Evolutionary conservation across 2,113 vertebrate genomes (phyloP), one percentile per base, ranked within the genome.

Genomic region (Tyto alba): DNA sequence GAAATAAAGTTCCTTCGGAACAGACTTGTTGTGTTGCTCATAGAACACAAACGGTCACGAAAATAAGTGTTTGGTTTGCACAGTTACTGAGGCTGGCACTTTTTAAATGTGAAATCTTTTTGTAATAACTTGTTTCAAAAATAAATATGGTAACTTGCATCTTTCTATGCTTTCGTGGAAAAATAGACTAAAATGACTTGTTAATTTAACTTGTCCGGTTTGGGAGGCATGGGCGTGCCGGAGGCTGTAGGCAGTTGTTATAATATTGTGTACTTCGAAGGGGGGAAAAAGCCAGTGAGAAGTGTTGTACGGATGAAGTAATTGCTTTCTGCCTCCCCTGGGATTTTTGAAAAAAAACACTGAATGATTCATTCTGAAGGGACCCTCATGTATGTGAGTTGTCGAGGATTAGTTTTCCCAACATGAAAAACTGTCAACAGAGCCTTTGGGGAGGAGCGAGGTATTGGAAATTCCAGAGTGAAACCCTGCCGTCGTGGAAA

Each of bases 11-110:
- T 97, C 30, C 97, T 99, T 2, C 98, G 98, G 75, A 99, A 98
- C 32, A 98, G 99, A 25, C 98, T 99, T 14, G 96, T 99, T 3
- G 98, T 99, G 9, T 85, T 98, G 92, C 98, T 99, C 79, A 97
- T 99, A 52, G 99, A 99, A 93, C 98, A 96, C 83, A 98, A 98
- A 34, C 95, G 97, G 5, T 92, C 97, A 1, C 93, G 96, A 34
- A 98, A 97, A 92, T 98, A 86, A 96, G 74, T 14, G 0, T 9
- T 15, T 9, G 0, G 14, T 9, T 64, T 36, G 56, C 30, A 9
- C 20, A 3, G 8, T 25, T 53, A 7, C 23, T 5, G 18, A 53
- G 48, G 73, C 66, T 52, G n/a, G 40, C 7, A 1, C 52, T 52
- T 57, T n/a, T 4, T 5, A 9, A 40, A 5, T 9, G 21, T 30